Evolutionary conservation across 1,140 invertebrate species (phyloP).

Genomic region (Propsilocerus akamusi): DNA sequence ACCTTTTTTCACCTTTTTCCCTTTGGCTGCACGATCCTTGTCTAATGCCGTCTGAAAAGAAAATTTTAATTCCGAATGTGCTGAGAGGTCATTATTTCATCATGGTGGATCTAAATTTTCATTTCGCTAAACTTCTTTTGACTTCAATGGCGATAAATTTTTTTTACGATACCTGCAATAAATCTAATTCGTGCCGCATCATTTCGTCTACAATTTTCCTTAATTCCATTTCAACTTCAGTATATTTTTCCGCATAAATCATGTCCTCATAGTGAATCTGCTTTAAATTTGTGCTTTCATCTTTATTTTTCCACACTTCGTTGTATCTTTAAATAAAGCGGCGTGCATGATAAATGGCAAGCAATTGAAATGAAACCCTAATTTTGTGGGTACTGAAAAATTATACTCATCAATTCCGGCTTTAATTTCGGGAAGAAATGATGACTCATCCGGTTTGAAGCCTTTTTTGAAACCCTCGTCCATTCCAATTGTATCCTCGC

Average conservation of each 20-base stretch:
- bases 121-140: too few species aligned
- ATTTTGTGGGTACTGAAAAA: background rate
- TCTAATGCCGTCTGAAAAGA: conserved; percentile 40
- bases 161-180: conserved; percentile 39
- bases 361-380: background rate
- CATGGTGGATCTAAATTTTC: too few species aligned
- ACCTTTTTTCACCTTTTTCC: conserved; percentile 59
- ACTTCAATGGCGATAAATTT: conserved; percentile 11
- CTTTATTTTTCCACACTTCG: conserved; percentile 62
- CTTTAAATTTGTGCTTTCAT: conserved; percentile 39
- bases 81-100: too few species aligned
- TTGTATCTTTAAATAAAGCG: conserved; percentile 29
- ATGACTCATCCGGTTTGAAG: conserved; percentile 32
- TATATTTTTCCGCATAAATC: conserved; percentile 63
- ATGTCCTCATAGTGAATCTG: conserved; percentile 63
- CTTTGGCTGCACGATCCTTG: conserved; percentile 47
- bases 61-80: background rate
- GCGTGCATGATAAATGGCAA: conserved; percentile 5
- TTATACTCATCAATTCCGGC: conserved; percentile 36
- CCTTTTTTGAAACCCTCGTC: conserved; percentile 36
- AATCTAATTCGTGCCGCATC: conserved; percentile 65
- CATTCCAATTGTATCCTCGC: conserved; percentile 29
- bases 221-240: conserved; percentile 68
- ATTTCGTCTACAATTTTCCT: conserved; percentile 66
- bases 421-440: conserved; percentile 35